Percentiles rank a stretch among this genome's conserved stretches.
These are phyloP conservation scores for Leptodactylus fallax DNA, from an alignment of 2,797 vertebrate genomes.

Conservation along the genomic window DNA sequence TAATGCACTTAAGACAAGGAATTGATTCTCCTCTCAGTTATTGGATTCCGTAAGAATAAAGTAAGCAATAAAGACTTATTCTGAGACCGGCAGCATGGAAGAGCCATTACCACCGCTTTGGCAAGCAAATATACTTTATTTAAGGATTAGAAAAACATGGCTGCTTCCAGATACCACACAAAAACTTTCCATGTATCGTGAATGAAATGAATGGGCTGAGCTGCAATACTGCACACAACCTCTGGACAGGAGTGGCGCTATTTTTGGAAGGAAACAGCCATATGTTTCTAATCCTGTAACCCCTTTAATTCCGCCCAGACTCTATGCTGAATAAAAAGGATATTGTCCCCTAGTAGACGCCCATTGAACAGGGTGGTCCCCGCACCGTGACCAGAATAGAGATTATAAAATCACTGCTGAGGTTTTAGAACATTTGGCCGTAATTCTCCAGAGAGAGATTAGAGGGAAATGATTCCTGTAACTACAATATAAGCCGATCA, in stretches of 20 bases:
- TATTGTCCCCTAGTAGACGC: neutral
- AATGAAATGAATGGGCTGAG: neutral
- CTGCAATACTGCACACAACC: neutral
- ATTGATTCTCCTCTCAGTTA: neutral
- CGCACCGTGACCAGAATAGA: no score
- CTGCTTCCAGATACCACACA: neutral
- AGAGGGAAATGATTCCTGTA: constrained; percentile 5
- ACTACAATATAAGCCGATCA: constrained; percentile 7
- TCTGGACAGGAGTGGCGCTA: neutral
- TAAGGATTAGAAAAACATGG: neutral
- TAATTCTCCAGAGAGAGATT: neutral
- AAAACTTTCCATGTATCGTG: neutral
- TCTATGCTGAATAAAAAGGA: neutral
- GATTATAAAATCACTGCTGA: neutral
- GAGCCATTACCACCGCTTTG: neutral
- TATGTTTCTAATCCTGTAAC: no score
- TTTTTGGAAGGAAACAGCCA: neutral
- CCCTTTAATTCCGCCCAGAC: neutral
- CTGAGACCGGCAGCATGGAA: neutral
- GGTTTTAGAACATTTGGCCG: neutral
- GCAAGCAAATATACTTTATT: neutral
- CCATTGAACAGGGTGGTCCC: no score
- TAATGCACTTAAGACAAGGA: neutral
- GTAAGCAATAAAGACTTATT: no score
- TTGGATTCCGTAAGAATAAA: neutral